Conservation (phyloP, 2,888 invertebrate genomes). For the Automeris io region DNA sequence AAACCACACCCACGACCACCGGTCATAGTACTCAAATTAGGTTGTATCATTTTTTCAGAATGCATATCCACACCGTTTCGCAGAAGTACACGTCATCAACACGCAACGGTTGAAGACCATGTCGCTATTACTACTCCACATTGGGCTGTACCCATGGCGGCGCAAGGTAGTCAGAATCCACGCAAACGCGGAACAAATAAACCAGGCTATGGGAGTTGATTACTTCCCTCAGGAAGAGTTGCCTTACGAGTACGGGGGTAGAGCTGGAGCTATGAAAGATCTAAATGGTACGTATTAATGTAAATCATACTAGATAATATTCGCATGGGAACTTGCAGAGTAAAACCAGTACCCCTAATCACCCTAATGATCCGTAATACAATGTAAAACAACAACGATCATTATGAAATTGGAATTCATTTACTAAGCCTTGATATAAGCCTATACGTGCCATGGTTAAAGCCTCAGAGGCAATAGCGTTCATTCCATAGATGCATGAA, state of each 20-base stretch:
- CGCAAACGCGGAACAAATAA: constrained; percentile 43
- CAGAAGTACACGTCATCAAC: constrained; percentile 90
- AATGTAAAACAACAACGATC: too few species aligned
- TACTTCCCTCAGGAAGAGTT: constrained; percentile 84
- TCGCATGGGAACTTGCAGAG: too few species aligned
- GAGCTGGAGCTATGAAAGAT: constrained; percentile 83
- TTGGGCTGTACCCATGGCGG: constrained; percentile 64
- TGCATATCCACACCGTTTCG: constrained; percentile 88
- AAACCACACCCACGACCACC: too few species aligned
- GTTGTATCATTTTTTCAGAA: constrained; percentile 80
- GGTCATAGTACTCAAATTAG: too few species aligned
- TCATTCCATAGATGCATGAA: too few species aligned
- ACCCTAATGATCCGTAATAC: too few species aligned
- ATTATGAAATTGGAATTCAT: too few species aligned
- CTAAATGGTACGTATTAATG: constrained; percentile 80
- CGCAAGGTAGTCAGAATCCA: constrained; percentile 58
- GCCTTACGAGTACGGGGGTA: constrained; percentile 89
- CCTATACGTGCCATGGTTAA: too few species aligned
- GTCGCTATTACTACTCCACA: constrained; percentile 76
- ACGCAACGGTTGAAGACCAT: constrained; percentile 82
- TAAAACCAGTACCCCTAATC: too few species aligned
- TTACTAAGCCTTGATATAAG: too few species aligned
- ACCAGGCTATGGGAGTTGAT: constrained; percentile 66
- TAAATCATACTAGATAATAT: too few species aligned
- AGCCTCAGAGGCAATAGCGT: too few species aligned